These are phyloP conservation scores for Mactra quadrangularis DNA, from an alignment of 1,140 invertebrate genomes.

Conservation along the genomic window DNA sequence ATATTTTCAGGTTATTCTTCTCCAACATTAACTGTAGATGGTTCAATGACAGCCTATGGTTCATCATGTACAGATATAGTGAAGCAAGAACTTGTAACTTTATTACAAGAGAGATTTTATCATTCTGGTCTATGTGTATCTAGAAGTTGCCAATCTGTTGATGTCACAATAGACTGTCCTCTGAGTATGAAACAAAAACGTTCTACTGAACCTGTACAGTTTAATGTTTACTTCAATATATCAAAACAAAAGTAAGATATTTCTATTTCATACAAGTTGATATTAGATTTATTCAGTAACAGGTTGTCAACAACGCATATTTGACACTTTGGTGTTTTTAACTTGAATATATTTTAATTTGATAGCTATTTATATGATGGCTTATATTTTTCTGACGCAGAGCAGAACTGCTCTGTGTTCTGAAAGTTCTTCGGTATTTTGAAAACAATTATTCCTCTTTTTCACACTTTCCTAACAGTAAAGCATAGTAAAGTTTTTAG, in stretches of 20 bases:
- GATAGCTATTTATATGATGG: too few species aligned
- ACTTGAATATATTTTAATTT: too few species aligned
- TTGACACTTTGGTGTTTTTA: too few species aligned
- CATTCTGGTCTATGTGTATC: conserved; percentile 28
- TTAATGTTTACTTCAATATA: conserved; percentile 42
- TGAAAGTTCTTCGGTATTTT: too few species aligned
- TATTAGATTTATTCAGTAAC: neutral
- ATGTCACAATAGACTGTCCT: conserved; percentile 22
- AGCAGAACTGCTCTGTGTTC: too few species aligned
- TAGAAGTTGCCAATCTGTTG: conserved; percentile 7
- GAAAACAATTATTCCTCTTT: too few species aligned
- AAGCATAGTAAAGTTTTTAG: too few species aligned
- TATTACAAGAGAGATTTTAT: neutral
- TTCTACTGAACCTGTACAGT: conserved; percentile 26
- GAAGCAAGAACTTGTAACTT: neutral
- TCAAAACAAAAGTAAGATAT: conserved; percentile 12
- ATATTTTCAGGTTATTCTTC: neutral
- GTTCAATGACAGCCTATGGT: conserved; percentile 10
- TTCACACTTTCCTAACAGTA: too few species aligned
- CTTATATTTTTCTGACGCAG: too few species aligned
- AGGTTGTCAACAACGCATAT: neutral
- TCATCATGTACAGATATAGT: conserved; percentile 10
- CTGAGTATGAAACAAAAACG: conserved; percentile 4
- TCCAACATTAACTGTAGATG: neutral
- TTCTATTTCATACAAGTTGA: neutral